These are phyloP conservation scores for Melanchra persicariae DNA, from an alignment of 2,888 invertebrate genomes.

Conservation along the genomic window DNA sequence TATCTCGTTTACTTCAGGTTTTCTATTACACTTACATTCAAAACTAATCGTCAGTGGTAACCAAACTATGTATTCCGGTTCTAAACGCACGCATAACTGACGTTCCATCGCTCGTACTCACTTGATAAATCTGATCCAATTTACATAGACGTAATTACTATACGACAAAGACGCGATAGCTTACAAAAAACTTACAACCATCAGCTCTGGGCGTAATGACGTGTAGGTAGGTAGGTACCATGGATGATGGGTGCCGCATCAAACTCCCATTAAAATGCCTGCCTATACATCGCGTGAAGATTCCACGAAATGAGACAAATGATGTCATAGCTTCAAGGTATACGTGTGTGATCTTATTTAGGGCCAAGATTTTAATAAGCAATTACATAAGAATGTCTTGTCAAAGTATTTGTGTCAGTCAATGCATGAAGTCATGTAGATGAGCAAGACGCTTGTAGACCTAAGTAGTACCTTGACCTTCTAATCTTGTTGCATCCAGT, in stretches of 20 bases:
- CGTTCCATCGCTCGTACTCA: conserved; percentile 74
- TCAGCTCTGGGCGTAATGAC: conserved; percentile 71
- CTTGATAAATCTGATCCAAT: conserved; percentile 87
- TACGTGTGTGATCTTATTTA: conserved; percentile 56
- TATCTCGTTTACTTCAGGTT: conserved; percentile 22
- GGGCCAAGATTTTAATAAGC: conserved; percentile 28
- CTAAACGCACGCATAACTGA: conserved; percentile 72
- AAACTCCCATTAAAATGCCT: conserved; percentile 84
- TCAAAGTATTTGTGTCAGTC: conserved; percentile 36
- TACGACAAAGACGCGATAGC: conserved; percentile 66
- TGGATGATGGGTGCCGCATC: conserved; percentile 76
- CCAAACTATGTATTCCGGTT: conserved; percentile 37
- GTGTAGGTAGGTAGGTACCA: conserved; percentile 40
- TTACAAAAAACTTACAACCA: conserved; percentile 62
- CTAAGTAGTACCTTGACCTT: conserved; percentile 21
- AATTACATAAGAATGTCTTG: conserved; percentile 30
- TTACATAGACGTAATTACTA: conserved; percentile 86
- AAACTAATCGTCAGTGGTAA: conserved; percentile 35
- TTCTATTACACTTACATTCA: conserved; percentile 17
- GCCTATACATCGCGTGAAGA: conserved; percentile 61
- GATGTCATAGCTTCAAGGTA: conserved; percentile 68
- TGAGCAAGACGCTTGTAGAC: conserved; percentile 6
- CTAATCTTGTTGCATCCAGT: conserved; percentile 10
- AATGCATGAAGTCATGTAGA: conserved; percentile 12
- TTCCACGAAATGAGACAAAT: conserved; percentile 70